These are phyloP conservation scores for Caenorhabditis macrosperma DNA, from an alignment of 2,888 invertebrate species.

Conservation along the genomic window DNA sequence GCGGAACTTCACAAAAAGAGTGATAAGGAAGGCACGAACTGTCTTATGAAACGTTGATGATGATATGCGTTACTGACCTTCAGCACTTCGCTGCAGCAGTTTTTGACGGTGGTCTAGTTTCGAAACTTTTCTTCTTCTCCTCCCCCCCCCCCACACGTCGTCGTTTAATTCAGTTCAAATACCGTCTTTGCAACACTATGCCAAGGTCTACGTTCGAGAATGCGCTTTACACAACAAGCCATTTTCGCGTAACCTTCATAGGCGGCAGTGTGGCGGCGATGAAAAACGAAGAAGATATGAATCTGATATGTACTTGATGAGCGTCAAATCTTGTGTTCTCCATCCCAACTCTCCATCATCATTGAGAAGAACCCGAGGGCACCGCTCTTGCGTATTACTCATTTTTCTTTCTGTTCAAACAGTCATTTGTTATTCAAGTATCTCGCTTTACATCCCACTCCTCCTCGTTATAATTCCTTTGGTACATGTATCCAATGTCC, in stretches of 20 bases:
- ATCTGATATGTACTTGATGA: slow-evolving; percentile 48
- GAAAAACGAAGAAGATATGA: slow-evolving; percentile 23
- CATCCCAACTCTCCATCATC: slow-evolving; percentile 1
- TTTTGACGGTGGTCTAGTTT: slow-evolving; percentile 52
- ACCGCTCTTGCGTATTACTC: slow-evolving; percentile 22
- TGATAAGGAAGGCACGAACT: slow-evolving; percentile 33
- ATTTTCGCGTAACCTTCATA: slow-evolving; percentile 11
- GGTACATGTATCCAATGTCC: slow-evolving; percentile 58
- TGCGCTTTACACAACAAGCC: slow-evolving; percentile 32
- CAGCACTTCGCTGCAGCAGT: slow-evolving; percentile 27
- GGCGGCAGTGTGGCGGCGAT: slow-evolving; percentile 2
- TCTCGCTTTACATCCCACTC: slow-evolving; percentile 53
- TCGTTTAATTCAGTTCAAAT: slow-evolving; percentile 16
- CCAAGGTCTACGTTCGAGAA: slow-evolving; percentile 55
- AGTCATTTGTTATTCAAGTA: slow-evolving; percentile 58
- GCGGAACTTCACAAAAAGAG: slow-evolving; percentile 24
- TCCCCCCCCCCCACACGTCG: slow-evolving; percentile 2
- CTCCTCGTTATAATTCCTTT: slow-evolving; percentile 55
- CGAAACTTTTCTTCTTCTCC: slow-evolving; percentile 42
- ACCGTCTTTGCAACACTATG: slow-evolving; percentile 17
- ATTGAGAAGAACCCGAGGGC: slow-evolving; percentile 8
- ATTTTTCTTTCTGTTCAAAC: slow-evolving; percentile 47
- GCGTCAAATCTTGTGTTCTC: slow-evolving; percentile 8
- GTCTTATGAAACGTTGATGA: slow-evolving; percentile 40
- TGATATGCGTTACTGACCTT: slow-evolving; percentile 48